These are phyloP conservation scores for Bombus sylvicola DNA, from an alignment of 1,140 invertebrate genomes.

Conservation along the genomic window DNA sequence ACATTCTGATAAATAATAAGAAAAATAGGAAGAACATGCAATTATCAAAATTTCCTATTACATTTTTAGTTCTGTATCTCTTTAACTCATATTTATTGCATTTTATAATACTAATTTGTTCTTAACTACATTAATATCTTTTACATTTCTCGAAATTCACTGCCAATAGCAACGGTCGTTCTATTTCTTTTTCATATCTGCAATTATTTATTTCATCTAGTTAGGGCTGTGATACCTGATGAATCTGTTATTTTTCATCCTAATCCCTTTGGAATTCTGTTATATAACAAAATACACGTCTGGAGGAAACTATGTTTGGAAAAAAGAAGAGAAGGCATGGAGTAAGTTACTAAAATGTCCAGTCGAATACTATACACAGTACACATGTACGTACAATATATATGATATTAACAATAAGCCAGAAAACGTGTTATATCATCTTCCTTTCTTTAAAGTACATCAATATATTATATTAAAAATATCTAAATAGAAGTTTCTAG, in stretches of 20 bases:
- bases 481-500: not conserved
- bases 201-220: slow-evolving; percentile 1
- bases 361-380: not conserved
- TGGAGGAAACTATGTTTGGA: not conserved
- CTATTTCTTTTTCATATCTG: slow-evolving; percentile 5
- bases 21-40: not conserved
- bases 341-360: slow-evolving; percentile 7
- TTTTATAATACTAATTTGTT: not conserved
- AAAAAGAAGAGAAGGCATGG: not conserved
- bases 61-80: not conserved
- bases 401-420: not conserved
- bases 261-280: not conserved
- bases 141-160: slow-evolving; percentile 58
- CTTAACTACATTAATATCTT: slow-evolving; percentile 12
- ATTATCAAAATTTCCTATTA: not conserved
- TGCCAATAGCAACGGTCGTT: slow-evolving; percentile 54
- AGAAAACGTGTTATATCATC: not conserved
- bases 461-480: not conserved
- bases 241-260: slow-evolving; percentile 12
- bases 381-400: not conserved
- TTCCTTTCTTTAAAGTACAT: not conserved
- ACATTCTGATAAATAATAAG: not conserved
- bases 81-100: not conserved
- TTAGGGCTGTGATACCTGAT: slow-evolving; percentile 18
- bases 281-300: not conserved